phyloP scores from a whole-genome alignment of 2,797 vertebrate species.

The Echeneis naucrates region DNA sequence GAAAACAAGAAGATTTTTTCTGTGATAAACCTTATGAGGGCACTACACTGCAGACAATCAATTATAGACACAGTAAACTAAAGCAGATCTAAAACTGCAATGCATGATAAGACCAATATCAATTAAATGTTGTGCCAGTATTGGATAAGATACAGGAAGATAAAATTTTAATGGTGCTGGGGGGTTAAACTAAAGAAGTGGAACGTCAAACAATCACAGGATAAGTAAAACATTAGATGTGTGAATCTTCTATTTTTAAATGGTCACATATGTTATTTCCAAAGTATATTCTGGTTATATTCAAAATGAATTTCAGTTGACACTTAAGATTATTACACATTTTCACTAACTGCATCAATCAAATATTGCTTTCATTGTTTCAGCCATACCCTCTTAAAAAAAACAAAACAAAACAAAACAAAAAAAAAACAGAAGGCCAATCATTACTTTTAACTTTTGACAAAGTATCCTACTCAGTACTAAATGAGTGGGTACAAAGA shows the following conservation, averaged over 20 bases:
- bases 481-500: no score
- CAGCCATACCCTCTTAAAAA: no score
- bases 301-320: not conserved
- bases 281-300: not conserved
- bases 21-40: not conserved
- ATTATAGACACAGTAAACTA: not conserved
- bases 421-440: no score
- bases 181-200: constrained; percentile 20
- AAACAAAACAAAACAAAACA: no score
- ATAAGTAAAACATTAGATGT: no score
- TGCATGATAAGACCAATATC: constrained; percentile 18
- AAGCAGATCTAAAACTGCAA: constrained; percentile 4
- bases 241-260: no score
- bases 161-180: constrained; percentile 33
- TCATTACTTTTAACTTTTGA: no score
- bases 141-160: constrained; percentile 22
- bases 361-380: no score
- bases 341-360: no score
- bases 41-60: not conserved
- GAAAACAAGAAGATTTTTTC: not conserved
- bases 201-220: not conserved
- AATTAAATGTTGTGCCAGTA: constrained; percentile 23
- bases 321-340: no score
- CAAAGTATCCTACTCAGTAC: no score
- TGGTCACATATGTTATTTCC: not conserved